Evolutionary conservation across 64 coral and sea anemone species (phyloP), one percentile per base, ranked within the genome.

Genomic region (Montipora sp.): DNA sequence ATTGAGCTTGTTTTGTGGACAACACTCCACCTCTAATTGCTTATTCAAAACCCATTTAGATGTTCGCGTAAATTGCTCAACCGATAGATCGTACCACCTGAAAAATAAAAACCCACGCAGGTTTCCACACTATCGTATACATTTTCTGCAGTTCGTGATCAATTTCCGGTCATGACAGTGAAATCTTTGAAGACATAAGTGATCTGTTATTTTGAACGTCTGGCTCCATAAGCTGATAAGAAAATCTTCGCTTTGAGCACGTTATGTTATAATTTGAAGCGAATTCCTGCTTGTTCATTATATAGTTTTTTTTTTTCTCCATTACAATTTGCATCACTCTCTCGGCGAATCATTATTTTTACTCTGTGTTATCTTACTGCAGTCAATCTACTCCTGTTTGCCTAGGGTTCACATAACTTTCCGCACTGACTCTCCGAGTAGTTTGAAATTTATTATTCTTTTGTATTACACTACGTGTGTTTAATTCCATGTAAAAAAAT

Each of bases 31-130:
- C 65, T 68, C 46, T 44, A 50, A 85, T 85, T 85, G 82, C 82
- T 85, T 45, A 72, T 85, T 85, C 82, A 85, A 85, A 85, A 70
- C 82, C 71, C 82, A 85, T 85, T 85, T 70, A 85, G 82, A 70
- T 50, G 27, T 63, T 16, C 45, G 47, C 61, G 19, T 71, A 51
- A 85, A 85, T 70, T 85, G 9, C 44, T 85, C 8, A 5, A 49
- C 43, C n/a, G 47, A 47, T 49, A 4, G 47, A 85, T 18, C 36
- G n/a, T 20, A 70, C 14, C 80, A 2, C 5, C 24, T 21, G 14
- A 11, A 65, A 82, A 63, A 7, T 12, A 16, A 63, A 15, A 63
- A 14, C 3, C 13, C 7, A 63, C 13, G 60, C 14, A 63, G 3
- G 60, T 63, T 63, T 16, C 60, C 3, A 63, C 60, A 63, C 14